These are phyloP conservation scores for Pollicipes pollicipes DNA, from an alignment of 1,140 invertebrate species.

Conservation along the genomic window DNA sequence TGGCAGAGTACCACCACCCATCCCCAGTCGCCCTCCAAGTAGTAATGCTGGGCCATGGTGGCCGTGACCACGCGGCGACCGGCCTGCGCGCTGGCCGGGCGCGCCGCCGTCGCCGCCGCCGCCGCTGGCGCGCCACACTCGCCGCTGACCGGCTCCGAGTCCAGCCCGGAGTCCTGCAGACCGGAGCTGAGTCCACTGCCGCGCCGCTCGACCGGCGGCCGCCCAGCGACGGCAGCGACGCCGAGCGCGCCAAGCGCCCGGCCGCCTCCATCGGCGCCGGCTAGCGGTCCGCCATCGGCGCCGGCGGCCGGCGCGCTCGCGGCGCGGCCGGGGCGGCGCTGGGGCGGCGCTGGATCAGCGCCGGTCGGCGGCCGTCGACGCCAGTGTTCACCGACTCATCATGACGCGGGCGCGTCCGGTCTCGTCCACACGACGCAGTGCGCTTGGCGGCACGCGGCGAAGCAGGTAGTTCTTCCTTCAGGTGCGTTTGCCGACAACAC, in stretches of 20 bases:
- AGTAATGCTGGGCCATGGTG: constrained; percentile 52
- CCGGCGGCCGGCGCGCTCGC: not conserved
- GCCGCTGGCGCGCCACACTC: no score
- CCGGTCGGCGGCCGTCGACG: no score
- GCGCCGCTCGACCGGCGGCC: not conserved
- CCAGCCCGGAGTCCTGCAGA: not conserved
- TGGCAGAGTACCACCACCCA: constrained; percentile 47
- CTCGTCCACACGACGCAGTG: no score
- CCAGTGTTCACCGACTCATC: no score
- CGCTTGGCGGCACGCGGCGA: no score
- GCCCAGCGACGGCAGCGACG: not conserved
- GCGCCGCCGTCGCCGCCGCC: no score
- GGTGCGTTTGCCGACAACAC: no score
- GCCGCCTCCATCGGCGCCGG: no score
- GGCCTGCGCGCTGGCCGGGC: no score
- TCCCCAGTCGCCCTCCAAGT: constrained; percentile 62
- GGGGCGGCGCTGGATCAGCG: not conserved
- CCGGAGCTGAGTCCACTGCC: not conserved
- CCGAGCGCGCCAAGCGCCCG: not conserved
- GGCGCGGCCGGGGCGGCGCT: not conserved
- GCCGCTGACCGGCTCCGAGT: not conserved
- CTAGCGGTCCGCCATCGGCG: no score
- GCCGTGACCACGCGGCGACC: constrained; percentile 19
- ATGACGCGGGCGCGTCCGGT: no score
- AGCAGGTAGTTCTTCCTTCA: no score